These are phyloP conservation scores for Chelonia mydas DNA, from an alignment of 2,797 vertebrate genomes.

Conservation along the genomic window DNA sequence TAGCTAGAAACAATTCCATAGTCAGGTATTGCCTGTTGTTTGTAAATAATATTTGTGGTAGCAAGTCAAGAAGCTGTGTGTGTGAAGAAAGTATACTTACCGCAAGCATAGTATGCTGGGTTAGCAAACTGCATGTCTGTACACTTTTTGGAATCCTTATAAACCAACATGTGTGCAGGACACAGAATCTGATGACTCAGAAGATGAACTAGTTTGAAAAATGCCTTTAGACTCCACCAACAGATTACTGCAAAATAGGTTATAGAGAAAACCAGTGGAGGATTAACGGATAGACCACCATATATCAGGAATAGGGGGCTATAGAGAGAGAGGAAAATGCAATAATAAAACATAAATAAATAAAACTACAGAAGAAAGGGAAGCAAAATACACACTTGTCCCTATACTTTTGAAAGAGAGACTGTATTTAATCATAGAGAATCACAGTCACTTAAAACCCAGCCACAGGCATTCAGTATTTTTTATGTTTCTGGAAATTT, in stretches of 20 bases:
- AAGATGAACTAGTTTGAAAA: constrained; percentile 39
- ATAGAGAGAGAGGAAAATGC: constrained; percentile 2
- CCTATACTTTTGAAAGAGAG: not conserved
- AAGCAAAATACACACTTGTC: not conserved
- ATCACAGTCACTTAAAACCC: not conserved
- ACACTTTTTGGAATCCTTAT: not conserved
- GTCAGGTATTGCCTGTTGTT: not conserved
- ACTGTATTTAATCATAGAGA: not conserved
- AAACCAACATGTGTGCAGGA: not conserved
- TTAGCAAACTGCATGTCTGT: not conserved
- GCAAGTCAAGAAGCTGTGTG: not conserved
- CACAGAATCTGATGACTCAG: constrained; percentile 2
- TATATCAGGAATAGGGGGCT: not conserved
- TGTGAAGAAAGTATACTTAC: not conserved
- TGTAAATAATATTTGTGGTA: not conserved
- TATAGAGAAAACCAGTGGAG: not conserved
- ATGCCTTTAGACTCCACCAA: not conserved
- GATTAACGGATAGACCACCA: not conserved
- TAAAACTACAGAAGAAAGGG: not conserved
- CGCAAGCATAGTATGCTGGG: not conserved
- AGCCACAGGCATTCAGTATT: not conserved
- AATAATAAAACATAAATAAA: not conserved
- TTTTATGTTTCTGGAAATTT: not conserved
- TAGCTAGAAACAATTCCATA: not conserved
- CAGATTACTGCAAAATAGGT: not conserved